Base-by-base conservation (phyloP, 2,888 invertebrate genomes). In the Caenorhabditis panamensis region DNA sequence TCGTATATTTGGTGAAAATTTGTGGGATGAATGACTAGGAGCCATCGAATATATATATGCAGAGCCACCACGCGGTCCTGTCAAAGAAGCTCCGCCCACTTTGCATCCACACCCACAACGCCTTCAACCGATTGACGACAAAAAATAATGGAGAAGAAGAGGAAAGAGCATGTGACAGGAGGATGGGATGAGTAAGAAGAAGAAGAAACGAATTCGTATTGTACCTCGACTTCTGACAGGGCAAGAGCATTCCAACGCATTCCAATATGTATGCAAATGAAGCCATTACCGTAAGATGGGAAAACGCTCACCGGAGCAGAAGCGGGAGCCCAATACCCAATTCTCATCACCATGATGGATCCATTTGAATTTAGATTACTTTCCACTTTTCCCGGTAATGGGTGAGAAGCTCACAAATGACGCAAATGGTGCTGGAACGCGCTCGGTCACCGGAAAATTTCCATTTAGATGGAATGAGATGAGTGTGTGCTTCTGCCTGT, bases 401-500 rank as follows among this genome's bases (percentile, higher is more conserved):
- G 49, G n/a, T 49, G n/a, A 28, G n/a, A 58, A 18, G 41, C 41
- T 41, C 11, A 28, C 3, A n/a, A 37, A 49, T 69, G 72, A 72
- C 71, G 71, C 54, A 72, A 31, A 53, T 49, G 13, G 67, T 47
- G 22, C 37, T 20, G 36, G 53, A 63, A 44, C 53, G 62, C 24
- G 31, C 8, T 41, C 2, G 18, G 16, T 3, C 5, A 53, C 5
- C 53, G 31, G 9, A 6, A 9, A 22, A 75, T 75, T 75, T 75
- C 75, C 75, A 75, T 75, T 53, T 75, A 75, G 75, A 75, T 37
- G 59, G 26, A n/a, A n/a, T n/a, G n/a, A n/a, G n/a, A n/a, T n/a
- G n/a, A n/a, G n/a, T n/a, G 31, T 18, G 18, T 16, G 9, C n/a
- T 11, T 4, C 31, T 31, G 11, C 54, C 26, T 56, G 28, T 56